Conservation (phyloP, 2,113 vertebrate genomes). For the Helogale parvula region DNA sequence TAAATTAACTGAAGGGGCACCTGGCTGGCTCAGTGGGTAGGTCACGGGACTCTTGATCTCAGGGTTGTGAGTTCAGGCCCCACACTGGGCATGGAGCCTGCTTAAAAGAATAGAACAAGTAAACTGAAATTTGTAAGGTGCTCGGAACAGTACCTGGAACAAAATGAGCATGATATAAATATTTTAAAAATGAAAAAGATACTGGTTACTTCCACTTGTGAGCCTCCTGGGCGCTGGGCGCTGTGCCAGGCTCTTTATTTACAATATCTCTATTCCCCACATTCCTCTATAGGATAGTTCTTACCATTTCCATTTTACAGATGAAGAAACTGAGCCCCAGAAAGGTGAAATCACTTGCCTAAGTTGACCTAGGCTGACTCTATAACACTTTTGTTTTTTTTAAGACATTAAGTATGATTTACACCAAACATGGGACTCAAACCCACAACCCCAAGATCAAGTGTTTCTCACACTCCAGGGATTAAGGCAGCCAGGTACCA, state of each 20-base stretch:
- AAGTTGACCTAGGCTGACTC: not conserved
- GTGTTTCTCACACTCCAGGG: not conserved
- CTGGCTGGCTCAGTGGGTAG: not conserved
- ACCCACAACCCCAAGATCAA: not conserved
- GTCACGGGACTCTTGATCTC: not conserved
- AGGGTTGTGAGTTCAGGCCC: not conserved
- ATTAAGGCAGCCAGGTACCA: not conserved
- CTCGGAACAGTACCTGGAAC: not conserved
- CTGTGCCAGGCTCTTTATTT: not conserved
- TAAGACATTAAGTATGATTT: not conserved
- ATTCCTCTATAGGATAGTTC: not conserved
- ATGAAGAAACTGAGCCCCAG: not conserved
- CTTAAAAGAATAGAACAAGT: not conserved
- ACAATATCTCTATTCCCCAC: not conserved
- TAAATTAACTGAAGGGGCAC: not conserved
- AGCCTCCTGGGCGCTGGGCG: not conserved
- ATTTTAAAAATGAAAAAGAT: not conserved
- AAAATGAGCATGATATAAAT: not conserved
- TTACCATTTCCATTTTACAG: not conserved
- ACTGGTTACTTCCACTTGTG: not conserved
- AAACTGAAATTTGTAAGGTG: not conserved
- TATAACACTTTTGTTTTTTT: not conserved
- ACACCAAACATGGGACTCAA: not conserved
- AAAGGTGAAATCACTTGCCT: not conserved
- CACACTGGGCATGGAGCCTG: not conserved